Evolutionary conservation across 1,140 invertebrate species (phyloP).

Genomic region (Bombyx mori): DNA sequence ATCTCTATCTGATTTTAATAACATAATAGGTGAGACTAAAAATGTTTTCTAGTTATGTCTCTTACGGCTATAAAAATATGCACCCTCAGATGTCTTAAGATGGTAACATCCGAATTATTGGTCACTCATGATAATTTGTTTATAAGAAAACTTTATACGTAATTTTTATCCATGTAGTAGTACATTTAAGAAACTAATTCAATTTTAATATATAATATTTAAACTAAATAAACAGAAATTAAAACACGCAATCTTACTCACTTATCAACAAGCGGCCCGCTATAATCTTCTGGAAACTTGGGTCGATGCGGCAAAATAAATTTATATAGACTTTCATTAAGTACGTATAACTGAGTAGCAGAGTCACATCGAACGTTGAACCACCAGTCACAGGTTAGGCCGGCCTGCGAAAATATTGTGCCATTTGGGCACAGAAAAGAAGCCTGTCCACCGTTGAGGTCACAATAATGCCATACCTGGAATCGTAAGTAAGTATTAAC

Average conservation of each 20-base stretch:
- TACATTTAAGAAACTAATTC: no score
- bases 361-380: slow-evolving; percentile 89
- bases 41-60: no score
- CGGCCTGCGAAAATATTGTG: slow-evolving; percentile 91
- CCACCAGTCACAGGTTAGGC: slow-evolving; percentile 92
- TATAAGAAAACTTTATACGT: no score
- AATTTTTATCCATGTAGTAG: no score
- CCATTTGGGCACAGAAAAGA: slow-evolving; percentile 93
- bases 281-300: slow-evolving; percentile 90
- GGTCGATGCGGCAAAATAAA: slow-evolving; percentile 88
- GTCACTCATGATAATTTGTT: no score
- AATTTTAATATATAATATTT: no score
- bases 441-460: slow-evolving; percentile 91
- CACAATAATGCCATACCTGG: slow-evolving; percentile 92
- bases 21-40: no score
- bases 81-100: no score
- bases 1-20: no score
- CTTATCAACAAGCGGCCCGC: slow-evolving; percentile 86
- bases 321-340: slow-evolving; percentile 90
- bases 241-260: slow-evolving; percentile 37
- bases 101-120: no score
- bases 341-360: slow-evolving; percentile 86
- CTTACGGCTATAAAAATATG: no score
- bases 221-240: no score
- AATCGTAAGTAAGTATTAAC: slow-evolving; percentile 20